Conservation (phyloP, 2,888 invertebrate species). For the Hemaris fuciformis region DNA sequence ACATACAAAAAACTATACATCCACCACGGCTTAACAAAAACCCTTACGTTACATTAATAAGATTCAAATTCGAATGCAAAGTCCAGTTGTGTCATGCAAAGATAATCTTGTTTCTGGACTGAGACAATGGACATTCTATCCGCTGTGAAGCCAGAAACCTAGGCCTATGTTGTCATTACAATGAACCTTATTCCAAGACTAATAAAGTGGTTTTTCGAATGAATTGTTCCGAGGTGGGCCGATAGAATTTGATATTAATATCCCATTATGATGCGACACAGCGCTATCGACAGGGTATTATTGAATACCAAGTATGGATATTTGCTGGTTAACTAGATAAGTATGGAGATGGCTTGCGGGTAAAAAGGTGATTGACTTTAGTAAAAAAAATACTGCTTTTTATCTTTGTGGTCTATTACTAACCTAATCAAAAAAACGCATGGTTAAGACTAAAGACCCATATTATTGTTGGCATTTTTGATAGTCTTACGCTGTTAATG, state of each 20-base stretch:
- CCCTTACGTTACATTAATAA: constrained; percentile 34
- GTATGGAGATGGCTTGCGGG: background rate
- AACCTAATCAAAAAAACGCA: too few species aligned
- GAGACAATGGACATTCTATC: constrained; percentile 70
- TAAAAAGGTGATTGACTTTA: background rate
- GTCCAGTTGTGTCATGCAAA: constrained; percentile 25
- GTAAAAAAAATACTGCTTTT: background rate
- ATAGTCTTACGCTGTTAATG: too few species aligned
- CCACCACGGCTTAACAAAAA: constrained; percentile 8
- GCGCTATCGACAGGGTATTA: constrained; percentile 34
- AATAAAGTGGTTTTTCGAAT: constrained; percentile 26
- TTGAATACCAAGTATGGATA: constrained; percentile 39
- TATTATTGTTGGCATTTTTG: too few species aligned
- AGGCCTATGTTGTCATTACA: constrained; percentile 23
- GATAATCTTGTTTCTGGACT: constrained; percentile 37
- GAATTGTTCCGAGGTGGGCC: constrained; percentile 20
- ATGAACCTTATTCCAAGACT: constrained; percentile 23
- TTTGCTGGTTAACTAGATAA: constrained; percentile 27
- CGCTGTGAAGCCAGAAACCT: constrained; percentile 34
- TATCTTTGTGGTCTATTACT: background rate
- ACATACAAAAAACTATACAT: constrained; percentile 23
- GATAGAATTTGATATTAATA: constrained; percentile 38
- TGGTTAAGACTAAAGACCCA: too few species aligned
- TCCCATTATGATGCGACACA: constrained; percentile 47
- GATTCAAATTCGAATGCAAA: constrained; percentile 37